Percentiles rank a stretch among this genome's conserved stretches.
Conservation (phyloP, 2,888 invertebrate species). For the Philereme transversata region DNA sequence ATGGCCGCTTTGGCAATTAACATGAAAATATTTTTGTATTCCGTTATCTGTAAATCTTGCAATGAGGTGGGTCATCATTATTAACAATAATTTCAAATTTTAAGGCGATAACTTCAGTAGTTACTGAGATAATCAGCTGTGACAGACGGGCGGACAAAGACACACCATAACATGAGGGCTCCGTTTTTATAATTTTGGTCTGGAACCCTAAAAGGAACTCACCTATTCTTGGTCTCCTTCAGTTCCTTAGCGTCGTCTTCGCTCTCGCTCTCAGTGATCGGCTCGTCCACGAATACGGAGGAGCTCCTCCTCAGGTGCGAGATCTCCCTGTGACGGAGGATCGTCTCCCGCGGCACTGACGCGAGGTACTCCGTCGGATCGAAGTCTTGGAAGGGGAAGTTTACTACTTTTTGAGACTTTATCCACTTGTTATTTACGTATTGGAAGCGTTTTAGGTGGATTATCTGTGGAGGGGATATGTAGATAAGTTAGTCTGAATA, state of each 20-base stretch:
- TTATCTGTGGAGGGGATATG: constrained; percentile 85
- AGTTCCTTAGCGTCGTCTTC: constrained; percentile 45
- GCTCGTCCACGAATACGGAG: constrained; percentile 43
- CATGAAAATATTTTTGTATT: too few species aligned
- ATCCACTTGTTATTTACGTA: constrained; percentile 96
- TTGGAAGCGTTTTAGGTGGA: constrained; percentile 96
- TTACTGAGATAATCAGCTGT: too few species aligned
- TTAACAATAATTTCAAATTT: too few species aligned
- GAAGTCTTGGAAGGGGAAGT: constrained; percentile 93
- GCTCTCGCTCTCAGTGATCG: constrained; percentile 57
- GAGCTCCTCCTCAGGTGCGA: constrained; percentile 32
- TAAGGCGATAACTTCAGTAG: too few species aligned
- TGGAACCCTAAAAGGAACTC: neutral
- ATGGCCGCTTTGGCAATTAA: too few species aligned
- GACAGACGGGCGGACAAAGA: too few species aligned
- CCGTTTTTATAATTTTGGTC: too few species aligned
- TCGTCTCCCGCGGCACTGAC: constrained; percentile 90
- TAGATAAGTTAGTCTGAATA: neutral
- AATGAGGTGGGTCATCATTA: too few species aligned
- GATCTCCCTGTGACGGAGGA: constrained; percentile 85
- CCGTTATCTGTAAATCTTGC: too few species aligned
- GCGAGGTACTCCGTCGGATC: constrained; percentile 95
- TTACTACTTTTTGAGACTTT: constrained; percentile 96
- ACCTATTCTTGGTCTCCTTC: constrained; percentile 21
- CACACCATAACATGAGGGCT: too few species aligned